Percentiles rank a stretch among this genome's conserved stretches.
These are phyloP conservation scores for Cyanoderma ruficeps DNA, from an alignment of 2,113 vertebrate species.

Conservation along the genomic window DNA sequence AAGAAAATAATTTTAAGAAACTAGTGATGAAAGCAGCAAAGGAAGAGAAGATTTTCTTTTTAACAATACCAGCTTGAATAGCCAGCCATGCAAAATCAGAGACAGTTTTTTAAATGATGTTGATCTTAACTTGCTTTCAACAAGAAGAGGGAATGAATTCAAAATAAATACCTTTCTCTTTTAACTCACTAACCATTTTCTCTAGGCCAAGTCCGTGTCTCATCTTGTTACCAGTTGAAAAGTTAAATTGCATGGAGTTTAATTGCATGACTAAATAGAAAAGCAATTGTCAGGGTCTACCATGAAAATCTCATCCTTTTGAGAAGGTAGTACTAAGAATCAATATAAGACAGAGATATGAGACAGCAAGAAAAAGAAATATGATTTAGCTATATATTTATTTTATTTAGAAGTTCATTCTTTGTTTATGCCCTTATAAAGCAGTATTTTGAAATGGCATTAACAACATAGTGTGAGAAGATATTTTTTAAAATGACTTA, in stretches of 20 bases:
- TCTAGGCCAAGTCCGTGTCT: background rate
- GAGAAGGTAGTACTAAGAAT: background rate
- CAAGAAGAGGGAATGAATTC: background rate
- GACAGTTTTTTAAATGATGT: background rate
- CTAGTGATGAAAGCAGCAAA: background rate
- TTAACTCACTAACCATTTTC: background rate
- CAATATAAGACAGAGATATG: background rate
- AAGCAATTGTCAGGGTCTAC: background rate
- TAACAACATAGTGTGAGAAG: constrained; percentile 9
- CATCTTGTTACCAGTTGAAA: constrained; percentile 16
- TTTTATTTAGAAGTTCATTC: constrained; percentile 1
- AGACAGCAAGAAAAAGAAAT: background rate
- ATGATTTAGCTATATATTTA: background rate
- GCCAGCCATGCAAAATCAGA: background rate
- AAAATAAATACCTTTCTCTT: background rate
- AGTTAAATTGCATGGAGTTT: background rate
- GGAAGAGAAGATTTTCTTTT: background rate
- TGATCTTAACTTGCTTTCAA: background rate
- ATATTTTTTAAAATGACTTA: constrained; percentile 47
- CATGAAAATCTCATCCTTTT: background rate
- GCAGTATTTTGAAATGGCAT: constrained; percentile 5
- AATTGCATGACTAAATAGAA: constrained; percentile 10
- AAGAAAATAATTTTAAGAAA: background rate
- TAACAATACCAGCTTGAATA: background rate
- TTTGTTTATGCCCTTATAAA: constrained; percentile 12